Percentiles rank a stretch among this genome's conserved stretches.
These are phyloP conservation scores for Torymus auratus DNA, from an alignment of 2,888 invertebrate species.

Conservation along the genomic window DNA sequence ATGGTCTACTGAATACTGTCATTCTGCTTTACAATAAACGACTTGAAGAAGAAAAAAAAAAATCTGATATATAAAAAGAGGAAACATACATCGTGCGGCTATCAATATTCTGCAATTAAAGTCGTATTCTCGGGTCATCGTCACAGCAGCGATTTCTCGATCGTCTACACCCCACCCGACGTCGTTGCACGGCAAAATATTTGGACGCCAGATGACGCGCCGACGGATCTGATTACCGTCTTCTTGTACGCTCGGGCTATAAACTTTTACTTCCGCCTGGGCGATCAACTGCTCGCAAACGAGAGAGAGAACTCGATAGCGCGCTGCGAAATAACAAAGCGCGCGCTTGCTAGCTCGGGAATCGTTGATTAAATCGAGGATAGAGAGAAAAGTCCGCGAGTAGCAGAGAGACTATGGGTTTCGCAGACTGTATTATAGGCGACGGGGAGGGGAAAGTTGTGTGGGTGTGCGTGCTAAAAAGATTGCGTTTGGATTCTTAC, in stretches of 20 bases:
- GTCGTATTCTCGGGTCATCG: too few relatives aligned
- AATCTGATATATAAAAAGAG: too few relatives aligned
- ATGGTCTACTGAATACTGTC: too few relatives aligned
- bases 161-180: too few relatives aligned
- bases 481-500: constrained; percentile 44
- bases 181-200: constrained; percentile 54
- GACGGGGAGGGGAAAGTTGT: neutral
- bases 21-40: neutral
- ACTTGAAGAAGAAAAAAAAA: too few relatives aligned
- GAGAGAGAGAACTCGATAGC: constrained; percentile 35
- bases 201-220: constrained; percentile 62
- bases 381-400: neutral
- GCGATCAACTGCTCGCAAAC: constrained; percentile 22
- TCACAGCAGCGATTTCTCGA: too few relatives aligned
- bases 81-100: too few relatives aligned
- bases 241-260: constrained; percentile 19
- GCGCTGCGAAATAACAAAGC: constrained; percentile 33
- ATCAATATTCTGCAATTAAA: too few relatives aligned
- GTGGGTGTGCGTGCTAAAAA: constrained; percentile 22
- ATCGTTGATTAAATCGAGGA: constrained; percentile 47
- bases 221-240: constrained; percentile 60
- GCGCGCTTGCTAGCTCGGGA: neutral
- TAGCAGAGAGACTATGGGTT: neutral
- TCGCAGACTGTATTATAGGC: neutral
- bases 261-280: constrained; percentile 51